These are phyloP conservation scores for Clanis bilineata DNA, from an alignment of 2,888 invertebrate species.

Conservation along the genomic window DNA sequence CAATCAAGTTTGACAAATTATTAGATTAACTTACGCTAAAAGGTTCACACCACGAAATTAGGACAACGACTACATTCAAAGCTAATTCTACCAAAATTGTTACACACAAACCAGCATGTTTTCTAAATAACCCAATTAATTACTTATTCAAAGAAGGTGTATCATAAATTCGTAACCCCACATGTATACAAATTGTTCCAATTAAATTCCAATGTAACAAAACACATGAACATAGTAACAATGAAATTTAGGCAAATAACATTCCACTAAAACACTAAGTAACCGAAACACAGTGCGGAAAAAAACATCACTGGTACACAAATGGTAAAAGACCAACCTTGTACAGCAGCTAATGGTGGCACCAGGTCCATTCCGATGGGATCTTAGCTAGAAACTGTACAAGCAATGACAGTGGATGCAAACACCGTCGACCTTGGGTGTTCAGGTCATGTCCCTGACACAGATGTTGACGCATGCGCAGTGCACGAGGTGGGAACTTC, in stretches of 20 bases:
- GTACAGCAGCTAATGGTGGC: conserved; percentile 46
- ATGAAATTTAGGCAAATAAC: neutral
- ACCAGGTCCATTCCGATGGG: conserved; percentile 52
- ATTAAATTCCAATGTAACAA: neutral
- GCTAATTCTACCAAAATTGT: neutral
- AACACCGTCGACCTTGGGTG: conserved; percentile 73
- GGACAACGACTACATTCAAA: neutral
- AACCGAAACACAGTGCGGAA: neutral
- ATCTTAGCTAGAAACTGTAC: conserved; percentile 25
- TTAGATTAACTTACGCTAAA: neutral
- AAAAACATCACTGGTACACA: conserved; percentile 16
- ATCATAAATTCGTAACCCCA: no score
- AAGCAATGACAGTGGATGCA: conserved; percentile 49
- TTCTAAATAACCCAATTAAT: neutral
- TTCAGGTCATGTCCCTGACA: conserved; percentile 72
- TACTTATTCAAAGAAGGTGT: neutral
- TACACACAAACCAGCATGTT: neutral
- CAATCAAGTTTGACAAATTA: neutral
- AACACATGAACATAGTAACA: neutral
- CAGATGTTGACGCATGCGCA: conserved; percentile 65
- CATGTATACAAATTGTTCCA: neutral
- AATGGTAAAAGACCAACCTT: conserved; percentile 42
- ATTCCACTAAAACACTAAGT: neutral
- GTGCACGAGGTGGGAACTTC: conserved; percentile 29
- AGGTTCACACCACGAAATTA: neutral